Evolutionary conservation across 2,888 invertebrate species (phyloP).

Genomic region (Chaetogeoica ovagalla): DNA sequence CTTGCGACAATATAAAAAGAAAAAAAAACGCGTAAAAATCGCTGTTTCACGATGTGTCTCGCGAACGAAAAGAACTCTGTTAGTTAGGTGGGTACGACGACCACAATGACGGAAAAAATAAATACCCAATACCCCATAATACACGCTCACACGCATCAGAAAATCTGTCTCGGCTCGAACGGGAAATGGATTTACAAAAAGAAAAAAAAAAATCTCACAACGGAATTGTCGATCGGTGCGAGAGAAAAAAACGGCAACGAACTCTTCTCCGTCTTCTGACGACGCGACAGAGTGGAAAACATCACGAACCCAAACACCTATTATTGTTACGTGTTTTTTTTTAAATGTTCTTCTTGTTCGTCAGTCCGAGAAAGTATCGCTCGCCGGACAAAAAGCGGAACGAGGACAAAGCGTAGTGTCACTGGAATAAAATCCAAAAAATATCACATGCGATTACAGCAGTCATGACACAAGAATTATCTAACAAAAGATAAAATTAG

Average conservation of each 20-base stretch:
- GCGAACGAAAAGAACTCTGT: not conserved
- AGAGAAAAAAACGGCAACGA: not conserved
- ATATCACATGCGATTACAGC: too few species aligned
- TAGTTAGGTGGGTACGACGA: not conserved
- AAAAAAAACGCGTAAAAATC: not conserved
- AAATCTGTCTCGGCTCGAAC: not conserved
- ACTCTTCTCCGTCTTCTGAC: too few species aligned
- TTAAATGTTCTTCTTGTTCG: too few species aligned
- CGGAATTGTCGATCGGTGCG: not conserved
- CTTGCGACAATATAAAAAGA: not conserved
- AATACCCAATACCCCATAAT: not conserved
- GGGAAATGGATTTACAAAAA: not conserved
- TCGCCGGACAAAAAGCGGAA: too few species aligned
- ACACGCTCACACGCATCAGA: not conserved
- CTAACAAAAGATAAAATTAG: too few species aligned
- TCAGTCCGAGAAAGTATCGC: too few species aligned
- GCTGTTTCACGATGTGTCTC: not conserved
- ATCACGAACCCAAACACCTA: not conserved
- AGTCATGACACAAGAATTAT: too few species aligned
- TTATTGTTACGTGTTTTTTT: too few species aligned
- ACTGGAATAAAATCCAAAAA: too few species aligned
- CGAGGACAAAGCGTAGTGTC: too few species aligned
- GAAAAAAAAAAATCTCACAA: not conserved
- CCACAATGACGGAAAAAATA: not conserved
- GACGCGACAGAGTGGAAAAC: not conserved